These are phyloP conservation scores for Ischnura elegans DNA, from an alignment of 2,888 invertebrate species.

Conservation along the genomic window DNA sequence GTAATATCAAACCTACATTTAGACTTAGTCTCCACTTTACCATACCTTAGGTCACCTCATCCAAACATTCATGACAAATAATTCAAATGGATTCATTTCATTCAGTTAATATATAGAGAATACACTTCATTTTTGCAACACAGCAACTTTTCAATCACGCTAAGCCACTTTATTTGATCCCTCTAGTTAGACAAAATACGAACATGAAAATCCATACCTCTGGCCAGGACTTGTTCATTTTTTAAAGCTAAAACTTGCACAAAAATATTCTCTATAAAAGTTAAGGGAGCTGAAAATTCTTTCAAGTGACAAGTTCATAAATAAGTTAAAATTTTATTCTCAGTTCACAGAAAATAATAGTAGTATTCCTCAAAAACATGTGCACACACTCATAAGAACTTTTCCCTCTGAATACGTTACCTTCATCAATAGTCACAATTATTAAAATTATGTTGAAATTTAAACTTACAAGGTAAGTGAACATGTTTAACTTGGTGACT, in stretches of 20 bases:
- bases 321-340: not conserved
- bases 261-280: no score
- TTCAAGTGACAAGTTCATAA: not conserved
- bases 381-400: not conserved
- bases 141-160: not conserved
- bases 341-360: not conserved
- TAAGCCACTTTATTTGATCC: not conserved
- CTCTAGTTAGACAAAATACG: not conserved
- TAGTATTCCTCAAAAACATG: not conserved
- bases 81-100: not conserved
- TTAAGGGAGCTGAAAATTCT: no score
- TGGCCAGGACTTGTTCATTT: not conserved
- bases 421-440: not conserved
- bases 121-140: not conserved
- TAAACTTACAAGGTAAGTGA: not conserved
- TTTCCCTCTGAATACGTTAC: not conserved
- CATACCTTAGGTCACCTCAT: not conserved
- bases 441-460: not conserved
- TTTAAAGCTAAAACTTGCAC: not conserved
- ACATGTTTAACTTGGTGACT: not conserved
- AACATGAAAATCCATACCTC: not conserved
- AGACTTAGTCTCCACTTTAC: constrained; percentile 23
- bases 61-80: not conserved
- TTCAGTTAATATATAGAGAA: no score
- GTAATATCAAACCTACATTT: constrained; percentile 33